Evolutionary conservation across 2,113 vertebrate genomes (phyloP), one percentile per base, ranked within the genome.

Genomic region (Takifugu flavidus): DNA sequence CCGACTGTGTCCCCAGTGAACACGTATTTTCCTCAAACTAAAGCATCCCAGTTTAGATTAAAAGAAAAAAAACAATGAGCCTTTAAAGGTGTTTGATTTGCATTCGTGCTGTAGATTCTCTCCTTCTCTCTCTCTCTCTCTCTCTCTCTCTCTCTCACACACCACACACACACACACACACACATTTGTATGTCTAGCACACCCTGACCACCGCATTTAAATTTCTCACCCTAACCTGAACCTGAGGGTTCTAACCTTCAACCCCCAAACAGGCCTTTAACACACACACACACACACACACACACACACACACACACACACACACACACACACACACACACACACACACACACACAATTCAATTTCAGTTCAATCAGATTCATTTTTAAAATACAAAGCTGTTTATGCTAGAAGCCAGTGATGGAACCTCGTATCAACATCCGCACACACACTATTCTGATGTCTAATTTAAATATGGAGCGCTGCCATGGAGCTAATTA

Each of bases 391-490:
- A 57, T 62, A 80, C 67, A 67, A 67, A 55, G 69, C 56, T 29
- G 67, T 73, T 83, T 77, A 74, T 26, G 15, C 75, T 71, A 49
- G 62, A 55, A 74, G 69, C 69, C 69, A 53, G 26, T 49, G 60
- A 49, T 57, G 45, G 58, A 60, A 65, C 53, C 60, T 80, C 76
- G 77, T 65, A 74, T 85, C 80, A 77, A 68, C 73, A 82, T 70
- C 77, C 74, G 69, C 80, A 86, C 77, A 77, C 75, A 65, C 74
- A 55, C 78, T 63, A 61, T 64, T 80, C 70, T 68, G 61, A 75
- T 77, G 79, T 77, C 76, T 74, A 55, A 87, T 86, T 88, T 82
- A 80, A 72, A 77, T 82, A 78, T 86, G 85, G 82, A 74, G 55
- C 27, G 13, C 44, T 63, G 80, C 85, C 82, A 72, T 39, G 1